phyloP scores from a whole-genome alignment of 2,797 vertebrate genomes.

The Naso thynnoides region DNA sequence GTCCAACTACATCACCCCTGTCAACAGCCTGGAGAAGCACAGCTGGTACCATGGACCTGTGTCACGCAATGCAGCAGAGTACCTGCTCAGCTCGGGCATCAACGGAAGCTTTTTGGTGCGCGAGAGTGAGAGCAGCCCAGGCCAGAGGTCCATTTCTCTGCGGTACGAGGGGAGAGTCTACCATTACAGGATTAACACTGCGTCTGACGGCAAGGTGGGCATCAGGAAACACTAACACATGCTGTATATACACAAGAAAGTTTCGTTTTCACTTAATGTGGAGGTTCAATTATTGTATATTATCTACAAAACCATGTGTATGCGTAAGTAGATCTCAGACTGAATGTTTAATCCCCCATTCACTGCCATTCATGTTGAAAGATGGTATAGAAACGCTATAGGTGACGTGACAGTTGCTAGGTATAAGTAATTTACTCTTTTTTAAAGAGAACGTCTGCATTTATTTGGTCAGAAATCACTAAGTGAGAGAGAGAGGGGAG shows the following conservation, averaged over 20 bases:
- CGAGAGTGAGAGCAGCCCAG: conserved; percentile 98
- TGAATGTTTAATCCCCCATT: too few relatives aligned
- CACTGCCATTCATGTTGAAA: too few relatives aligned
- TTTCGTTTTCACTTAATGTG: background rate
- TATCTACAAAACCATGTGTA: too few relatives aligned
- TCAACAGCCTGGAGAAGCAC: conserved; percentile 98
- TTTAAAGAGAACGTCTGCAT: too few relatives aligned
- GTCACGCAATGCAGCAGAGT: conserved; percentile 96
- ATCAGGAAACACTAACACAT: background rate
- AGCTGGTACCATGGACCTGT: conserved; percentile 98
- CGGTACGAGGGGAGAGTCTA: conserved; percentile 97
- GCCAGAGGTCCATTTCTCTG: conserved; percentile 96
- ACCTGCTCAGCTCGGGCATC: conserved; percentile 97
- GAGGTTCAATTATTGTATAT: background rate
- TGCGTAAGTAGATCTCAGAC: too few relatives aligned
- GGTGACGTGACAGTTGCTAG: too few relatives aligned
- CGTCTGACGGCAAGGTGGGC: conserved; percentile 94
- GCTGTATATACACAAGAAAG: background rate
- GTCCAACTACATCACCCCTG: conserved; percentile 98
- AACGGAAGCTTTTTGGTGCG: conserved; percentile 98
- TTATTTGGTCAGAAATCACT: too few relatives aligned
- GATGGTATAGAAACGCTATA: too few relatives aligned
- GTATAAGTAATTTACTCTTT: too few relatives aligned
- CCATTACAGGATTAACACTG: conserved; percentile 99
- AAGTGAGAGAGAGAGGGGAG: too few relatives aligned